Conservation (phyloP, 2,888 invertebrate genomes). For the Rugalucina vietnamica region DNA sequence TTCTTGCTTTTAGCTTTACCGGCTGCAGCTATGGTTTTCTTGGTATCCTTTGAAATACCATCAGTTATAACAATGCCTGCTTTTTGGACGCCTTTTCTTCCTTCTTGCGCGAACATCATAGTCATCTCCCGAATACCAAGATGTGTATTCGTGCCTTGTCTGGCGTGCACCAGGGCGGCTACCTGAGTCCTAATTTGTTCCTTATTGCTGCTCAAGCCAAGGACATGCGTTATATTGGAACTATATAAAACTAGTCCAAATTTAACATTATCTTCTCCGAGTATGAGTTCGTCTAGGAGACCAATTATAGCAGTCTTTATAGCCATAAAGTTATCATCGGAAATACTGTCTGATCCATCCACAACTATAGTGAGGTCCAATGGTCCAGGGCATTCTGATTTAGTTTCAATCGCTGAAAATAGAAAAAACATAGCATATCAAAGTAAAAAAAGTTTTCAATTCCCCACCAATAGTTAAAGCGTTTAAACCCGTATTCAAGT, state of each 20-base stretch:
- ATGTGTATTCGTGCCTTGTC: constrained; percentile 58
- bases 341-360: constrained; percentile 60
- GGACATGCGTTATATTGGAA: constrained; percentile 33
- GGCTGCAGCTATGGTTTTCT: constrained; percentile 34
- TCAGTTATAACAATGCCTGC: constrained; percentile 62
- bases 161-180: constrained; percentile 41
- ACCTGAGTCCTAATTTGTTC: constrained; percentile 27
- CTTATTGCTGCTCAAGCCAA: constrained; percentile 44
- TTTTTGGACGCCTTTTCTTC: constrained; percentile 37
- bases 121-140: constrained; percentile 50
- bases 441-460: too few species aligned
- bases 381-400: constrained; percentile 34
- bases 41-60: constrained; percentile 50
- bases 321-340: constrained; percentile 40
- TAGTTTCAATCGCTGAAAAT: too few species aligned
- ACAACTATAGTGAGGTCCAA: constrained; percentile 55
- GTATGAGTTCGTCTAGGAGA: constrained; percentile 42
- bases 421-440: too few species aligned
- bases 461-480: too few species aligned
- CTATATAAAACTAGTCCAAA: constrained; percentile 58
- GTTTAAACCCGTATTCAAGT: too few species aligned
- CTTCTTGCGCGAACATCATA: constrained; percentile 42
- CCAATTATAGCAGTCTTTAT: constrained; percentile 43
- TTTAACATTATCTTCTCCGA: constrained; percentile 45
- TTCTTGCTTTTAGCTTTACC: constrained; percentile 29